Evolutionary conservation across 2,113 vertebrate species (phyloP), one percentile per base, ranked within the genome.

Genomic region (Microcebus tavaratra): DNA sequence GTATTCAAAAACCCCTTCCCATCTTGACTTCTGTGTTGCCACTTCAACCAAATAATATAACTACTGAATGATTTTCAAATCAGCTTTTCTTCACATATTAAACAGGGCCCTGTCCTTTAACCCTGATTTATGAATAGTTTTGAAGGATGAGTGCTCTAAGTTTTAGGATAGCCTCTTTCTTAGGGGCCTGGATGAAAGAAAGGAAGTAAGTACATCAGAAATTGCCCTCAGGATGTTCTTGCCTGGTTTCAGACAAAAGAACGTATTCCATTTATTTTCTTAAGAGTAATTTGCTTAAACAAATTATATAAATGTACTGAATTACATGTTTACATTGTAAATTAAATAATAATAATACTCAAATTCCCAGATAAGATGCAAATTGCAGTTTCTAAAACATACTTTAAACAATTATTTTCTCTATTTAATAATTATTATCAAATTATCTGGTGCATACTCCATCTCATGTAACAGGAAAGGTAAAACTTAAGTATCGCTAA

Each of bases 211-310:
- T 55, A 20, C 63, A 57, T 1, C 34, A 96, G 87, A 97, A 97
- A 93, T 94, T 94, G 90, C 95, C 96, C 93, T 2, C 92, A 98
- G 97, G 96, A 94, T 95, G 93, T 36, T 39, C 57, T 88, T 59
- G 91, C 90, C 96, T 97, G 91, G 95, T 97, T 98, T 96, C 96
- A 98, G 98, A 98, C 88, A 96, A 96, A 98, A 98, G 76, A 88
- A 73, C 34, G 1, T 78, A 39, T 93, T 94, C 92, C 95, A 55
- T 97, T 96, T 97, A 96, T 97, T 98, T 98, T 97, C 96, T 93
- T 91, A 95, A 97, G 89, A 98, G 94, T 97, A 97, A 98, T 95
- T 88, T 97, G 94, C 97, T 98, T 97, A 97, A 98, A 98, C 91
- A 96, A 98, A 97, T 98, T 98, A 97, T 42, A 96, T 79, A 78